A percentile compares a stretch with the other conserved stretches of the same genome.
These are phyloP conservation scores for Caenorhabditis auriculariae DNA, from an alignment of 2,888 invertebrate genomes.

Conservation along the genomic window DNA sequence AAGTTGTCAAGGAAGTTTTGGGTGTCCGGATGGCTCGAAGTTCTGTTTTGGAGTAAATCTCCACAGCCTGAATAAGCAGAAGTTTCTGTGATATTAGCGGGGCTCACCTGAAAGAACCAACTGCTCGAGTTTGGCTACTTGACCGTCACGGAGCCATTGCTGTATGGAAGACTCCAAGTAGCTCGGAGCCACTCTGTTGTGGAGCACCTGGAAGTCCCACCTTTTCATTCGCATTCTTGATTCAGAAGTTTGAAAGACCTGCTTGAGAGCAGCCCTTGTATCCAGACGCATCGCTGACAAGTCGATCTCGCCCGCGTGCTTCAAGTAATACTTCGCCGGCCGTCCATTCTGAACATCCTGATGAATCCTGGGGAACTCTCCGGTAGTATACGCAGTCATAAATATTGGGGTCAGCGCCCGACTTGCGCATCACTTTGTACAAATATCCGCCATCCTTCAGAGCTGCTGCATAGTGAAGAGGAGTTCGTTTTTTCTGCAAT, in stretches of 20 bases:
- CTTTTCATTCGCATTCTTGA: neutral
- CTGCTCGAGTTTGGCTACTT: conserved; percentile 59
- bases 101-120: conserved; percentile 48
- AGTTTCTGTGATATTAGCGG: neutral
- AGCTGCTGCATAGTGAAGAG: conserved; percentile 74
- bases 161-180: conserved; percentile 71
- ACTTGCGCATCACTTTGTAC: conserved; percentile 71
- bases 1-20: conserved; percentile 49
- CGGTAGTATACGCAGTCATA: conserved; percentile 68
- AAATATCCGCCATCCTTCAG: conserved; percentile 71
- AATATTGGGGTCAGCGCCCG: conserved; percentile 72
- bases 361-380: no score
- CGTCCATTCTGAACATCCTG: conserved; percentile 65
- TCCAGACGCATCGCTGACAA: conserved; percentile 61
- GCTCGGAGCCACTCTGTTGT: conserved; percentile 63
- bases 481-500: conserved; percentile 73
- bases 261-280: conserved; percentile 56
- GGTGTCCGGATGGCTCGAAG: conserved; percentile 61
- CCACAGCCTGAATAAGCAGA: conserved; percentile 74
- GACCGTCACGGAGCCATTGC: conserved; percentile 77
- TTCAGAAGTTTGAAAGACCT: conserved; percentile 17
- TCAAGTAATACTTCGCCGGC: conserved; percentile 65
- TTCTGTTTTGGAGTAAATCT: conserved; percentile 72
- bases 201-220: conserved; percentile 44
- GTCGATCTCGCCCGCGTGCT: conserved; percentile 64